These are phyloP conservation scores for Drosophila vallismaia DNA, from an alignment of 2,888 invertebrate genomes.

Conservation along the genomic window DNA sequence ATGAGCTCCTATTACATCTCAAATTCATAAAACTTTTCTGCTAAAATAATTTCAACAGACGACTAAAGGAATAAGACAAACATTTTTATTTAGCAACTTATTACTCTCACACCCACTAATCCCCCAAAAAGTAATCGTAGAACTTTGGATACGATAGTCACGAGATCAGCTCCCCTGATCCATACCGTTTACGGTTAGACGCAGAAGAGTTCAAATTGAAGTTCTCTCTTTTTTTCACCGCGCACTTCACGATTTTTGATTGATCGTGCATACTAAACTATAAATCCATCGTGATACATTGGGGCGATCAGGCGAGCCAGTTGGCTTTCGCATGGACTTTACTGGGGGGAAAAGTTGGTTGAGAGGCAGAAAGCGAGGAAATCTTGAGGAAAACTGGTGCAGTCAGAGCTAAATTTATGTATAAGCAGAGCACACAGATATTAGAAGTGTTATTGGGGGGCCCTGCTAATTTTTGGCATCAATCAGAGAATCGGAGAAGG, in stretches of 20 bases:
- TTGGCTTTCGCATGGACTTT: constrained; percentile 3
- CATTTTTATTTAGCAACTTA: too few species aligned
- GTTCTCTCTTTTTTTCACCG: constrained; percentile 49
- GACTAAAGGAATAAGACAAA: too few species aligned
- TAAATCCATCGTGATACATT: constrained; percentile 85
- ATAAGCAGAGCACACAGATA: constrained; percentile 67
- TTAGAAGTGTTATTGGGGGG: not conserved
- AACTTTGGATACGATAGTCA: constrained; percentile 14
- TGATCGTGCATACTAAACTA: constrained; percentile 85
- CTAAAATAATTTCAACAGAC: too few species aligned
- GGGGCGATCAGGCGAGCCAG: constrained; percentile 83
- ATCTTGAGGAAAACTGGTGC: not conserved
- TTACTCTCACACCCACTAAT: not conserved
- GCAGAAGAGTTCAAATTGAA: constrained; percentile 54
- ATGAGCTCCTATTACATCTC: too few species aligned
- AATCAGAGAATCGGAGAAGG: constrained; percentile 65
- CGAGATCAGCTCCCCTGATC: constrained; percentile 25
- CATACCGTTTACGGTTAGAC: constrained; percentile 66
- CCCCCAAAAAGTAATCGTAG: constrained; percentile 10
- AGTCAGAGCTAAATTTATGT: constrained; percentile 56
- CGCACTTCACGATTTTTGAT: constrained; percentile 83
- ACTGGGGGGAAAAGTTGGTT: not conserved
- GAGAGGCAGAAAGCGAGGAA: not conserved
- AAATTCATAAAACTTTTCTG: too few species aligned
- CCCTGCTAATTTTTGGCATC: constrained; percentile 65